These are phyloP conservation scores for Castor canadensis DNA, from an alignment of 2,113 vertebrate species.

Conservation along the genomic window DNA sequence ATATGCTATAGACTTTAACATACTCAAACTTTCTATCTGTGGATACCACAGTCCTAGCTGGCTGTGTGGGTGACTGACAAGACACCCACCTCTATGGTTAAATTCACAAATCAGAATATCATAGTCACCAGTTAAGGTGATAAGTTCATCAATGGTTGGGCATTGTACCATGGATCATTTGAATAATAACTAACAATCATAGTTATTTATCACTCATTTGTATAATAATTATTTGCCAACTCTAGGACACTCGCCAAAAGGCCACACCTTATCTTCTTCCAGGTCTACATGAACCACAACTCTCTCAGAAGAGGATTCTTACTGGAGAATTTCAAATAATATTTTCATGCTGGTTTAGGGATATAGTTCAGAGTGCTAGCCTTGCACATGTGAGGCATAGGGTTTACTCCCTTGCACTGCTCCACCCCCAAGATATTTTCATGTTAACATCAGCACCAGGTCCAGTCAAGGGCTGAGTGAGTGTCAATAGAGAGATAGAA, in stretches of 20 bases:
- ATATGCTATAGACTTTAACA: not conserved
- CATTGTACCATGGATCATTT: too few relatives aligned
- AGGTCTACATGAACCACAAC: not conserved
- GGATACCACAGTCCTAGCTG: not conserved
- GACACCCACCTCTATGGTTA: not conserved
- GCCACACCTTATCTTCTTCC: not conserved
- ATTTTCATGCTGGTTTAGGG: too few relatives aligned
- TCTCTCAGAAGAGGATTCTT: too few relatives aligned
- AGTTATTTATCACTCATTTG: not conserved
- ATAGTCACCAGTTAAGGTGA: not conserved
- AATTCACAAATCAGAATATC: not conserved
- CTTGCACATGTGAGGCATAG: too few relatives aligned
- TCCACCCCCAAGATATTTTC: not conserved
- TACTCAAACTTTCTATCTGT: not conserved
- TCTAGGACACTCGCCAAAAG: not conserved
- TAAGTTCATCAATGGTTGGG: not conserved
- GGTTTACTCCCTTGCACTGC: too few relatives aligned
- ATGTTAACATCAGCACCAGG: not conserved
- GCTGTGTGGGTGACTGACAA: too few relatives aligned
- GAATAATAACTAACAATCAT: too few relatives aligned
- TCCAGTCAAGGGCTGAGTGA: not conserved
- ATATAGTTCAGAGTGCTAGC: too few relatives aligned
- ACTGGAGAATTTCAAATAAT: too few relatives aligned
- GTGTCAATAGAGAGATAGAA: not conserved
- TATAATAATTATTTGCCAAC: not conserved